phyloP scores from a whole-genome alignment of 2,888 invertebrate genomes.

The Conomelus anceps region DNA sequence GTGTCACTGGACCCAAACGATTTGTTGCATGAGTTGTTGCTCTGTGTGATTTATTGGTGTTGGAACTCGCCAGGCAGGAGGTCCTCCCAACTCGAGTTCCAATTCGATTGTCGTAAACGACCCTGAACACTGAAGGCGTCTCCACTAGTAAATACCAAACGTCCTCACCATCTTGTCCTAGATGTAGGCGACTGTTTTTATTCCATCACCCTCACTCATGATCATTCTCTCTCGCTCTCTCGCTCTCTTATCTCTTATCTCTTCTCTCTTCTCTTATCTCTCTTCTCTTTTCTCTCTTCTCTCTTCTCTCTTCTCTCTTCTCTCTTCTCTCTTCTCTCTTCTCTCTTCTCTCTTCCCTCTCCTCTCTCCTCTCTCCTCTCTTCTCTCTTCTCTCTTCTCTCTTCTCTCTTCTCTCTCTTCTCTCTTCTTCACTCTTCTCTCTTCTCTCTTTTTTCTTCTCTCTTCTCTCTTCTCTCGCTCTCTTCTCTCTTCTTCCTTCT shows the following conservation, averaged over 20 bases:
- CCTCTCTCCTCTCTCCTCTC: neutral
- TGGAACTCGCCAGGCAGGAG: neutral
- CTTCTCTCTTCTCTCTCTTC: neutral
- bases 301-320: neutral
- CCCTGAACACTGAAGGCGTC: neutral
- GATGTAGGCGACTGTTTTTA: neutral
- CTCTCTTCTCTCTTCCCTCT: neutral
- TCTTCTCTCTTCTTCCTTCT: neutral
- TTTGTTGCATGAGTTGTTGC: neutral
- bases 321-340: neutral
- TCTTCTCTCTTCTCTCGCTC: neutral
- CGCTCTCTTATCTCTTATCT: too few relatives aligned
- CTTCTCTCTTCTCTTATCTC: neutral
- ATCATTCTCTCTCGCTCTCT: too few relatives aligned
- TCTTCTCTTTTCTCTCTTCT: neutral
- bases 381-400: neutral
- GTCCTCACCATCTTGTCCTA: neutral
- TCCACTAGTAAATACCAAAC: neutral
- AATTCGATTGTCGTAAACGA: neutral
- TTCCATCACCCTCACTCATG: neutral
- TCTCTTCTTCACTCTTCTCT: too few relatives aligned
- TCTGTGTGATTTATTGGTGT: neutral
- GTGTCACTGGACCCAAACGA: neutral
- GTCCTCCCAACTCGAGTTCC: neutral
- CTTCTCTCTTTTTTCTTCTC: too few relatives aligned